These are phyloP conservation scores for Polylopha cassiicola DNA, from an alignment of 2,888 invertebrate genomes.

Conservation along the genomic window DNA sequence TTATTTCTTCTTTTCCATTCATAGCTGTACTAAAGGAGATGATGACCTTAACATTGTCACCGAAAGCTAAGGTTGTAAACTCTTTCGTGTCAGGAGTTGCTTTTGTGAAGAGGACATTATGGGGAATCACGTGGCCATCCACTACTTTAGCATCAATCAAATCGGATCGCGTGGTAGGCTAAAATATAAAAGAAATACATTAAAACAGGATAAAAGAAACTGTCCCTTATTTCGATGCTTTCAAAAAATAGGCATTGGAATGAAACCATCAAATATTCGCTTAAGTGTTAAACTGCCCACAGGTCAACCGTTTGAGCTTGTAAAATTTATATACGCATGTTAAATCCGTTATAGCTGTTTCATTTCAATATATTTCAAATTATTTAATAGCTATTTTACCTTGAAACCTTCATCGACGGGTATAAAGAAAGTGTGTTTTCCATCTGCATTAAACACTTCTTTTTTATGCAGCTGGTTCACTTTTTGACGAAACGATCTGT, in stretches of 20 bases:
- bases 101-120: constrained; percentile 90
- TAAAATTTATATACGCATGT: no score
- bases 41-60: constrained; percentile 89
- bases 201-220: not conserved
- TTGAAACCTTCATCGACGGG: constrained; percentile 94
- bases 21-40: constrained; percentile 86
- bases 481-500: constrained; percentile 85
- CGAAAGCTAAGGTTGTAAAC: constrained; percentile 88
- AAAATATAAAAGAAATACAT: constrained; percentile 20
- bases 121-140: constrained; percentile 93
- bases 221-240: not conserved
- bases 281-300: no score
- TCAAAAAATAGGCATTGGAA: not conserved
- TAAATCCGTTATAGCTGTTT: constrained; percentile 2
- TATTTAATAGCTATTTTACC: constrained; percentile 65
- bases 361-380: constrained; percentile 3
- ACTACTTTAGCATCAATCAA: constrained; percentile 90
- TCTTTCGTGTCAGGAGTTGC: constrained; percentile 85
- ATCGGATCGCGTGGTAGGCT: constrained; percentile 83
- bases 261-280: no score
- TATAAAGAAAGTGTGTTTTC: constrained; percentile 91
- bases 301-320: no score
- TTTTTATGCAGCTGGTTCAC: constrained; percentile 84
- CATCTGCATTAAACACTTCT: constrained; percentile 85
- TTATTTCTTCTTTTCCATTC: constrained; percentile 80